These are phyloP conservation scores for Cinara cedri DNA, from an alignment of 2,888 invertebrate genomes.

Conservation along the genomic window DNA sequence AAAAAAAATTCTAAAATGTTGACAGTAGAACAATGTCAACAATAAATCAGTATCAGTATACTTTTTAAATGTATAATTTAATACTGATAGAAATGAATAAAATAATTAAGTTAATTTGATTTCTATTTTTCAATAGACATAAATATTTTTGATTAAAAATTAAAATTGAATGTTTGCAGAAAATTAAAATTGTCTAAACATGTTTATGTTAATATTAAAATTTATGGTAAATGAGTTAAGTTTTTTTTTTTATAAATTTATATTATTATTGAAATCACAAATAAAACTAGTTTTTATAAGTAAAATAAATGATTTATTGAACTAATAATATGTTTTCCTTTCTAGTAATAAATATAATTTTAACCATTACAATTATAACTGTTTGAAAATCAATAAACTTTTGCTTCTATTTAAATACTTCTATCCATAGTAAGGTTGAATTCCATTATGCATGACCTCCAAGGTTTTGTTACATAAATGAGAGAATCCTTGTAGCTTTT, in stretches of 20 bases:
- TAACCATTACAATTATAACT: too few relatives aligned
- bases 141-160: background rate
- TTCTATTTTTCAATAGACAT: too few relatives aligned
- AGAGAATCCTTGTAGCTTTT: conserved; percentile 50
- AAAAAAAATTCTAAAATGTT: background rate
- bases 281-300: too few relatives aligned
- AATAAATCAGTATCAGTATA: background rate
- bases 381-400: too few relatives aligned
- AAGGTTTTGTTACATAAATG: conserved; percentile 55
- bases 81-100: too few relatives aligned
- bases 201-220: too few relatives aligned
- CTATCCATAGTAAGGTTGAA: conserved; percentile 45
- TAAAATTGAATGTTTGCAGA: background rate
- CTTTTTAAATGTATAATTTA: background rate
- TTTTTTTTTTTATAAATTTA: background rate
- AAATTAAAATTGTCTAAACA: conserved; percentile 13
- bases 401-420: background rate
- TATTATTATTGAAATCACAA: too few relatives aligned
- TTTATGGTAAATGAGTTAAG: too few relatives aligned
- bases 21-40: background rate
- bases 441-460: conserved; percentile 48
- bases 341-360: too few relatives aligned
- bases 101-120: too few relatives aligned
- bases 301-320: too few relatives aligned
- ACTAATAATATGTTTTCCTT: too few relatives aligned